Evolutionary conservation across 2,797 vertebrate genomes (phyloP), one percentile per base, ranked within the genome.

Genomic region (Squalus acanthias): DNA sequence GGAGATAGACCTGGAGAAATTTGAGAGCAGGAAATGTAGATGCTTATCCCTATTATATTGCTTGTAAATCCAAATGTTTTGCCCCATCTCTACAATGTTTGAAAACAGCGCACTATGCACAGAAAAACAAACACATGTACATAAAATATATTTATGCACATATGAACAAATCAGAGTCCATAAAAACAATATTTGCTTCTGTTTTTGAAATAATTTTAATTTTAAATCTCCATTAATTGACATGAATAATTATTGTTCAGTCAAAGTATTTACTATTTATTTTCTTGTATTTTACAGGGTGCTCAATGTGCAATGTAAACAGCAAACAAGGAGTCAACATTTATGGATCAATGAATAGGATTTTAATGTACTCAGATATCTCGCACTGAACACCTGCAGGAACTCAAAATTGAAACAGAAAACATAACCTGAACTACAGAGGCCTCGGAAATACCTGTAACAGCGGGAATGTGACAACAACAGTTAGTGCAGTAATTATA

Each of bases 321-420:
- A 20, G 13, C 26, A 95, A 72, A 57, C 29, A 76, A 74, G 29
- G 93, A 50, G 6, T 70, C 8, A 72, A 46, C 9, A 46, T 69
- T 98, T 97, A 98, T 97, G 97, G 97, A 97, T 98, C 98, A 98
- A 98, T 98, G 98, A 98, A 98, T 98, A 97, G 97, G 97, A 98
- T 98, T 98, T 98, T 97, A 97, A 97, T 98, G 97, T 98, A 98
- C 98, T 98, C 98, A 98, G 89, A 98, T 98, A 98, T 98, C 98
- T 98, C 96, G 97, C 97, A 97, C 98, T 98, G 97, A 98, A 97
- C 98, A 98, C 98, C 98, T 98, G 98, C 17, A 96, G 98, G 98
- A 98, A 97, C 97, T 98, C 97, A 8, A 98, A 98, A 97, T 98
- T 98, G 98, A 98, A 98, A 98, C 97, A 98, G 53, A 98, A 98